These are phyloP conservation scores for Barnardius zonarius DNA, from an alignment of 2,113 vertebrate genomes.

Conservation along the genomic window DNA sequence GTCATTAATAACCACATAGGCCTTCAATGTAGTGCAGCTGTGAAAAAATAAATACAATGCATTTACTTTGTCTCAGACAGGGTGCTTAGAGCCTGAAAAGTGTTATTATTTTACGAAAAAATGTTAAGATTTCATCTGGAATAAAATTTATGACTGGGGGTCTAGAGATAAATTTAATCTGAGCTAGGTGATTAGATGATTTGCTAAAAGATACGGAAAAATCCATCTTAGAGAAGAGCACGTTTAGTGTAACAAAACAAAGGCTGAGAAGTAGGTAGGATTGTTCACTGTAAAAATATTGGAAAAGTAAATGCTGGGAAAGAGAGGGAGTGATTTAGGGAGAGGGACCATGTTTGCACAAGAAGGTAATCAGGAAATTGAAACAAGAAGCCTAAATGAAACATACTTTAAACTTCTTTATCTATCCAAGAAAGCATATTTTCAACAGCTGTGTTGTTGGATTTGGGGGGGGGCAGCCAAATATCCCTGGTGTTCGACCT, in stretches of 20 bases:
- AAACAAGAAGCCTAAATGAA: neutral
- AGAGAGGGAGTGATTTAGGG: neutral
- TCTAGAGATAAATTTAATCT: neutral
- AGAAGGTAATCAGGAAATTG: neutral
- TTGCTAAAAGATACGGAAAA: neutral
- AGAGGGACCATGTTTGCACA: neutral
- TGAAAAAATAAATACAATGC: neutral
- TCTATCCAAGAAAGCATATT: neutral
- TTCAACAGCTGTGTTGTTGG: neutral
- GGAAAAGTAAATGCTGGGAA: neutral
- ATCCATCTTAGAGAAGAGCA: neutral
- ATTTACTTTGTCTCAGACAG: neutral
- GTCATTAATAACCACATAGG: neutral
- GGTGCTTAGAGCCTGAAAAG: neutral
- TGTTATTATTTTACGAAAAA: neutral
- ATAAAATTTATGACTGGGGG: fast-evolving
- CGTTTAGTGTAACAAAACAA: neutral
- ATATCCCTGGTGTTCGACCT: fast-evolving
- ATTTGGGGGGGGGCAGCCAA: neutral
- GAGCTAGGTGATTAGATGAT: neutral
- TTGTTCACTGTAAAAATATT: neutral
- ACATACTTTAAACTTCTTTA: neutral
- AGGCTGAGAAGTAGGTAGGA: neutral
- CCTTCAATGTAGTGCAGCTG: neutral
- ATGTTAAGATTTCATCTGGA: neutral